phyloP scores from a whole-genome alignment of 2,888 invertebrate genomes.

The Temnothorax ravouxi region DNA sequence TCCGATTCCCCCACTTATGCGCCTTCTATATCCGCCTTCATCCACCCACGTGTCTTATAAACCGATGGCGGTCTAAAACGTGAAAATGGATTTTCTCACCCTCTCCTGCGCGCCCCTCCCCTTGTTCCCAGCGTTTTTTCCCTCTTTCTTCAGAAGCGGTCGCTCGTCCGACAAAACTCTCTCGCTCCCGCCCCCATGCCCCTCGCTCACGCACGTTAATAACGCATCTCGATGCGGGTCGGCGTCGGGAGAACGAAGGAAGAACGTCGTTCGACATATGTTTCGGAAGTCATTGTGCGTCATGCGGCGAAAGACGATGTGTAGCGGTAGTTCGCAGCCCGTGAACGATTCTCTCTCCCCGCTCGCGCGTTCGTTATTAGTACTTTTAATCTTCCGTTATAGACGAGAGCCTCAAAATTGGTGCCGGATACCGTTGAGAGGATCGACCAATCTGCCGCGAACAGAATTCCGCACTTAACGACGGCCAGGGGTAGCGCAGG shows the following conservation, averaged over 20 bases:
- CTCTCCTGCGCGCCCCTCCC: slow-evolving; percentile 36
- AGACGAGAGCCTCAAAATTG: slow-evolving; percentile 73
- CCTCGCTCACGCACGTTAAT: slow-evolving; percentile 77
- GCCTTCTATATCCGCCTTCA: slow-evolving; percentile 55
- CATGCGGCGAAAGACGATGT: slow-evolving; percentile 62
- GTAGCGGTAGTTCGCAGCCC: slow-evolving; percentile 61
- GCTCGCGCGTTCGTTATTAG: slow-evolving; percentile 60
- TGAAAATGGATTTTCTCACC: slow-evolving; percentile 71
- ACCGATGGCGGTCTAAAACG: slow-evolving; percentile 56
- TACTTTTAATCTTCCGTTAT: slow-evolving; percentile 79
- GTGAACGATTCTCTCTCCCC: slow-evolving; percentile 59
- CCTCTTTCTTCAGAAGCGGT: slow-evolving; percentile 18
- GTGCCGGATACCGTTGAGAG: slow-evolving; percentile 80
- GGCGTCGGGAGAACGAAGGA: slow-evolving; percentile 62
- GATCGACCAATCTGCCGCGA: slow-evolving; percentile 78
- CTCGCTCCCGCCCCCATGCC: slow-evolving; percentile 29
- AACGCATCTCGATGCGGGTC: slow-evolving; percentile 81
- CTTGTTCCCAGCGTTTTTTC: slow-evolving; percentile 23
- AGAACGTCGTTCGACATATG: slow-evolving; percentile 82
- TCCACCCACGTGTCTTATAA: slow-evolving; percentile 74
- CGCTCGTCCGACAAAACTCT: slow-evolving; percentile 40
- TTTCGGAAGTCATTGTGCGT: slow-evolving; percentile 79
- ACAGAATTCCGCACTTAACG: slow-evolving; percentile 60
- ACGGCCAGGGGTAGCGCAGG: slow-evolving; percentile 37
- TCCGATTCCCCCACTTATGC: slow-evolving; percentile 72